Evolutionary conservation across 2,888 invertebrate species (phyloP), one percentile per base, ranked within the genome.

Genomic region (Ornithoptera alexandrae): DNA sequence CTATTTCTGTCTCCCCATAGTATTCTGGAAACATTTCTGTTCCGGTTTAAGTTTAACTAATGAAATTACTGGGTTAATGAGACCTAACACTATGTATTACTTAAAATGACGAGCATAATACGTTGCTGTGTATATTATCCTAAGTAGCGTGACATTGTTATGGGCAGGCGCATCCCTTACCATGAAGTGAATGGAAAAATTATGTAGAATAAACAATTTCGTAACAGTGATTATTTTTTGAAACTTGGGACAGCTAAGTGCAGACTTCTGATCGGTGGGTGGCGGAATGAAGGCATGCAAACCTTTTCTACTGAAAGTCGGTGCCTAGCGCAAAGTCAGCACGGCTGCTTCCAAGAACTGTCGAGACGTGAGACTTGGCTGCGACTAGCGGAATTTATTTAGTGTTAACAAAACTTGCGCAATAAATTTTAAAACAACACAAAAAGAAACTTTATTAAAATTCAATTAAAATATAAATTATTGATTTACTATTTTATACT

Each of bases 301-400:
- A 71, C 70, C 68, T 72, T 70, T 71, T 74, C 72, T 73, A 71
- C 71, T 70, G 68, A 64, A 65, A 62, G 65, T 59, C 70, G 71
- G 60, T 66, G 69, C 66, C 69, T 75, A 72, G 69, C 75, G 80
- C 80, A 68, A 66, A 79, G 73, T 84, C 85, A 84, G 85, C 84
- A 76, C 63, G 69, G 72, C 63, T 66, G 70, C 68, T 85, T 88
- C 88, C 78, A 70, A 81, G 88, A 87, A 88, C 71, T 71, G 72
- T 66, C 75, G 71, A 74, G 77, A 81, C 82, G 82, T 83, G 83
- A 79, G 81, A 79, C 77, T 74, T 72, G 72, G 71, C 71, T 71
- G 72, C 72, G 67, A 73, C 71, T 72, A 53, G 71, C 71, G 65
- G 70, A 71, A 73, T 77, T 71, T 73, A 74, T 71, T 73, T 69